Evolutionary conservation across 2,888 invertebrate genomes (phyloP).

Genomic region (Tortricodes alternella): DNA sequence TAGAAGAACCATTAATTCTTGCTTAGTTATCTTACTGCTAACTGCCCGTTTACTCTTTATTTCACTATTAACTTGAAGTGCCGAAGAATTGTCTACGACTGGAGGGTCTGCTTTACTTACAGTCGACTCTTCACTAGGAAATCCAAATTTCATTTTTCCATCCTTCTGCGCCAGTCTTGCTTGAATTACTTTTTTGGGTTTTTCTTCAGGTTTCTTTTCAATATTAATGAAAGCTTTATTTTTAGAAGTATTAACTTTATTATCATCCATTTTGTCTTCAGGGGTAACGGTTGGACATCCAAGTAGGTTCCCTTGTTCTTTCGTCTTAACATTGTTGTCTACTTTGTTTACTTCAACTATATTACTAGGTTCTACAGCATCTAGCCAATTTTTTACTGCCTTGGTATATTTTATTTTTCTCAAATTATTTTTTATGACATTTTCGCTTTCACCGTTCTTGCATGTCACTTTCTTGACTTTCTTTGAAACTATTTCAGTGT

Average conservation of each 20-base stretch:
- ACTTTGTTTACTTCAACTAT: neutral
- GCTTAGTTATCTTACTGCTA: slow-evolving; percentile 50
- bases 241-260: neutral
- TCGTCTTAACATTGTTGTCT: neutral
- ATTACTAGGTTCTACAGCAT: slow-evolving; percentile 41
- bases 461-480: slow-evolving; percentile 41
- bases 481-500: slow-evolving; percentile 37
- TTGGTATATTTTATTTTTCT: slow-evolving; percentile 60
- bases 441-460: slow-evolving; percentile 16
- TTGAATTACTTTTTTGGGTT: slow-evolving; percentile 55
- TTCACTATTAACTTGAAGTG: neutral
- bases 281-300: no score
- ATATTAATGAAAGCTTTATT: neutral
- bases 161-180: slow-evolving; percentile 62
- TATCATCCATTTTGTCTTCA: no score
- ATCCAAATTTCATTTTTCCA: slow-evolving; percentile 67
- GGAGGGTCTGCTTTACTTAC: slow-evolving; percentile 2
- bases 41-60: neutral
- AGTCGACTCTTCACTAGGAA: slow-evolving; percentile 41
- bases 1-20: slow-evolving; percentile 59
- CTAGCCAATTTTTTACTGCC: slow-evolving; percentile 63
- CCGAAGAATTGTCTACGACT: neutral
- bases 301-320: no score
- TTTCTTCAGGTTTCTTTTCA: slow-evolving; percentile 8
- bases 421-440: slow-evolving; percentile 34